These are phyloP conservation scores for Lasioglossum morio DNA, from an alignment of 2,888 invertebrate species.

Conservation along the genomic window DNA sequence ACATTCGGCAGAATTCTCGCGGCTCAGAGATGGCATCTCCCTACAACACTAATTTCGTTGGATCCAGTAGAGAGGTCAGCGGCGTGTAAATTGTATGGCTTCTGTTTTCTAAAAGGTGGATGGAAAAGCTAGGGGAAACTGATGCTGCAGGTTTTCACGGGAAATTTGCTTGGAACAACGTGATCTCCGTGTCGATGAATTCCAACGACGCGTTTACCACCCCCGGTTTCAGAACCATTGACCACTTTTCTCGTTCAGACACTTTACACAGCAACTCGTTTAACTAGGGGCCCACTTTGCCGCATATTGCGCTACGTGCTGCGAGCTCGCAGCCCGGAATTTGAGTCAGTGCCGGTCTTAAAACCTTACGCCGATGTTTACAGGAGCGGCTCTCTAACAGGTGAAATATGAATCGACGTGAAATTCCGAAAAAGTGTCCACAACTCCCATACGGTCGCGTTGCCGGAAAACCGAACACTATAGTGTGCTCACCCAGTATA, in stretches of 20 bases:
- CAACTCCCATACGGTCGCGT: conserved; percentile 12
- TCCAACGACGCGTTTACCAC: conserved; percentile 35
- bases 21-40: too few relatives aligned
- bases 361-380: conserved; percentile 46
- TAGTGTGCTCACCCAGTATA: too few relatives aligned
- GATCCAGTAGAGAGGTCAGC: too few relatives aligned
- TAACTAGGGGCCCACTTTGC: conserved; percentile 41
- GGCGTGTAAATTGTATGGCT: conserved; percentile 4
- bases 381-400: conserved; percentile 29
- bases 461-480: conserved; percentile 19
- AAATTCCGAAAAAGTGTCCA: neutral
- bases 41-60: neutral
- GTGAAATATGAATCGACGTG: conserved; percentile 40
- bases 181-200: conserved; percentile 50
- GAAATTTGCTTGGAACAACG: conserved; percentile 40
- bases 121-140: neutral
- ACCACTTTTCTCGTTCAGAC: conserved; percentile 48
- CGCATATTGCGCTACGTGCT: conserved; percentile 56
- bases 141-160: conserved; percentile 31
- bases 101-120: neutral
- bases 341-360: conserved; percentile 43
- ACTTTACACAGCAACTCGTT: conserved; percentile 44
- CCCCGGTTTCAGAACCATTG: conserved; percentile 35
- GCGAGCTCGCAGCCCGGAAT: conserved; percentile 43
- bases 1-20: too few relatives aligned